Evolutionary conservation across 2,888 invertebrate species (phyloP), one percentile per base, ranked within the genome.

Genomic region (Nasonovia ribisnigri): DNA sequence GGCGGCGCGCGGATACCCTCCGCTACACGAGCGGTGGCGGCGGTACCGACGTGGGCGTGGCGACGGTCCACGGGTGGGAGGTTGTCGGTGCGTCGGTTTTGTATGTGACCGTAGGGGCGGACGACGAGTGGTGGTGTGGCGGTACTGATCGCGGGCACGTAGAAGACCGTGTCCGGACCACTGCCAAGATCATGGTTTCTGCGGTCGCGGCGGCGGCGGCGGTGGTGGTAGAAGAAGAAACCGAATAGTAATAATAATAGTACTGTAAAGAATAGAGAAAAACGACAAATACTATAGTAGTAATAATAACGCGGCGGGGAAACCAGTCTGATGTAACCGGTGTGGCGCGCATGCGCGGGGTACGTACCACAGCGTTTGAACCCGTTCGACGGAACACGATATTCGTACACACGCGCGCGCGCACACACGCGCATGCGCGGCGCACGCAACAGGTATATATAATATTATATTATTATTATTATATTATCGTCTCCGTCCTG

Each of bases 131-230:
- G 54, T 0, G 42, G 91, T 11, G 84, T 36, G 89, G 94, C 84
- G 92, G 93, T 67, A 94, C 92, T 77, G 67, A 67, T 36, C 67
- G n/a, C 67, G n/a, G 67, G 67, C 36, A 67, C 67, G 36, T 67
- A 67, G 67, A 92, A 92, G 92, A 94, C 87, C 90, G 94, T 91
- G 95, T 95, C 96, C 90, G 94, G 92, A 95, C 95, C 96, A 96
- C 96, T 96, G 96, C 96, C 96, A 96, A 96, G 96, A 96, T 96
- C 96, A 96, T 96, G 96, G 96, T 96, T 96, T 94, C 94, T 86
- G 91, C 95, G 92, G 57, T 26, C 29, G 57, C 48, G 86, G 48
- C 8, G 84, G 8, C 29, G 51, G 36, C 11, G 84, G 77, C 24
- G 88, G 84, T 29, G 84, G 54, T n/a, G 84, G n/a, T 24, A 67